phyloP scores from a whole-genome alignment of 2,888 invertebrate species.

The Neoitamus cyanurus region DNA sequence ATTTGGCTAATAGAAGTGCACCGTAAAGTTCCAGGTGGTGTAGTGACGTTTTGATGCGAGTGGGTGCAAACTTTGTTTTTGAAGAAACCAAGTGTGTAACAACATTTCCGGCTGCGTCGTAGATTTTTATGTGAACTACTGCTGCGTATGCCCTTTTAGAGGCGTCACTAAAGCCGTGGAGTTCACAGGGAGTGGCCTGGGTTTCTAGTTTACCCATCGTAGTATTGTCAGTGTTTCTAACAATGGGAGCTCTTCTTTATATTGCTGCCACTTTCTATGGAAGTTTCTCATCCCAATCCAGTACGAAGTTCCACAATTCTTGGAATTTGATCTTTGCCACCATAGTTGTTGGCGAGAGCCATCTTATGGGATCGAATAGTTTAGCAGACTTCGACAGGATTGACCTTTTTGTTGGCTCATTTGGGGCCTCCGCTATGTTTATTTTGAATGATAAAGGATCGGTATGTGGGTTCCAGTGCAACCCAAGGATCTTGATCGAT shows the following conservation, averaged over 20 bases:
- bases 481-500: not conserved
- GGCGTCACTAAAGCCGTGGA: not conserved
- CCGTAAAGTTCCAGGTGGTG: too few species aligned
- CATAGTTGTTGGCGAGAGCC: not conserved
- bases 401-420: not conserved
- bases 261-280: not conserved
- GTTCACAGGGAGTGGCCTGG: not conserved
- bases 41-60: too few species aligned
- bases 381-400: not conserved
- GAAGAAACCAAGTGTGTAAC: too few species aligned
- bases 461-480: not conserved
- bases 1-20: too few species aligned
- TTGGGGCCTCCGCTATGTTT: not conserved
- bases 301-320: not conserved
- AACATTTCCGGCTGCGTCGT: not conserved
- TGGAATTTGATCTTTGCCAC: not conserved
- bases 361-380: not conserved
- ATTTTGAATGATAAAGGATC: not conserved
- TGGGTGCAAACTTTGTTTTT: not conserved
- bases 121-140: not conserved
- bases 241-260: not conserved
- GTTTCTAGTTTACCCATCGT: not conserved
- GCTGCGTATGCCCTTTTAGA: not conserved
- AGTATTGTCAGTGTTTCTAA: not conserved
- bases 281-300: not conserved